phyloP scores from a whole-genome alignment of 1,140 invertebrate species.

The Coboldia fuscipes region DNA sequence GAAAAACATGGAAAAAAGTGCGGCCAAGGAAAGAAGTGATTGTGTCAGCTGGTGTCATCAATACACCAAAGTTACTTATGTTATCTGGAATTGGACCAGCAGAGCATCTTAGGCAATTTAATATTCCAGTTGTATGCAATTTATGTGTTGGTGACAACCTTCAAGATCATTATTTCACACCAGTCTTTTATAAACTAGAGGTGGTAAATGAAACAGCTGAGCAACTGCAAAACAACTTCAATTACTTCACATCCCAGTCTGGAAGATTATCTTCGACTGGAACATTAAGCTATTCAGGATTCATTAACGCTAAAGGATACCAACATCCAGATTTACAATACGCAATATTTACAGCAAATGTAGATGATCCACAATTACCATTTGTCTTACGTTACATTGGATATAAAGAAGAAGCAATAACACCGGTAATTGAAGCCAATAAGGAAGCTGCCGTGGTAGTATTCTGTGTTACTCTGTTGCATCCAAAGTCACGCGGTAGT shows the following conservation, averaged over 20 bases:
- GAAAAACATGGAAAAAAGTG: constrained; percentile 28
- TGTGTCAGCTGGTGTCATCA: constrained; percentile 33
- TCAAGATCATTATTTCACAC: constrained; percentile 30
- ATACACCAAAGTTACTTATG: constrained; percentile 36
- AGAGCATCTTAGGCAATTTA: constrained; percentile 17
- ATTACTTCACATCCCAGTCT: not conserved
- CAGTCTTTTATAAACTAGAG: constrained; percentile 9
- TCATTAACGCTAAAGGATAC: constrained; percentile 2
- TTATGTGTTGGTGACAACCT: constrained; percentile 51
- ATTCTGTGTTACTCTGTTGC: constrained; percentile 24
- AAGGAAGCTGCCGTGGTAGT: constrained; percentile 21
- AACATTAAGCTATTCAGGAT: not conserved
- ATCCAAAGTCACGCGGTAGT: constrained; percentile 25
- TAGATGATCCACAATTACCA: constrained; percentile 50
- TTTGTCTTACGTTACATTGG: no score
- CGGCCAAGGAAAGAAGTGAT: constrained; percentile 37
- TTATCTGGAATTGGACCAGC: constrained; percentile 23
- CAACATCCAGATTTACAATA: constrained; percentile 10
- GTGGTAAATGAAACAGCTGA: not conserved
- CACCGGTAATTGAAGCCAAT: constrained; percentile 21
- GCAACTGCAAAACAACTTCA: not conserved
- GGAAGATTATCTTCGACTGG: not conserved
- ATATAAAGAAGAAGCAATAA: constrained; percentile 22
- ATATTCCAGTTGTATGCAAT: constrained; percentile 27
- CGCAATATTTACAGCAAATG: constrained; percentile 22